Base-by-base conservation (phyloP, 2,888 invertebrate genomes). In the Habroteleia sp. region DNA sequence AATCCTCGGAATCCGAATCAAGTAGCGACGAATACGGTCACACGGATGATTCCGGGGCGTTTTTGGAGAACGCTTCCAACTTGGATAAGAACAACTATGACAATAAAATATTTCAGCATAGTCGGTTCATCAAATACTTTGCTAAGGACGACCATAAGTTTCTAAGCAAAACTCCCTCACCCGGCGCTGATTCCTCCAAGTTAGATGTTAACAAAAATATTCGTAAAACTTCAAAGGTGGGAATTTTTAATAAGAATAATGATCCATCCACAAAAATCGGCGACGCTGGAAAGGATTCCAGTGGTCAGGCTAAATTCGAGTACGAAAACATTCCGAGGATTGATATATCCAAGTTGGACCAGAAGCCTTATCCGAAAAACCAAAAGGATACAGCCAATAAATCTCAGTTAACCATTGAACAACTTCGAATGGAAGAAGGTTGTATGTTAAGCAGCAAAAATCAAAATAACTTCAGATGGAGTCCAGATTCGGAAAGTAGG, bases 11-110 rank as follows among this genome's bases (percentile, higher is more conserved):
- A 63, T 88, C 89, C 1, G 87, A 86, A 1, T 77, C 86, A 31
- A 86, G 88, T 60, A 89, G 89, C 71, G 89, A 89, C 76, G 89
- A 89, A 20, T 83, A 92, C 91, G 86, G 93, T 89, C 80, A 92
- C 92, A 87, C 86, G 0, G 87, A 87, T 56, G 88, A 86, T 46
- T 89, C 88, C 0, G 87, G 85, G 1, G 88, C 87, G 2, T 85
- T 85, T 54, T 60, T 84, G 85, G 90, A 91, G 88, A 91, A 89
- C 89, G 90, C 84, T 79, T 90, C 83, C 52, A 89, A 81, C 13
- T 78, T 82, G 35, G 86, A 86, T 1, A 79, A 79, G 8, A 77
- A 69, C 23, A 79, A 74, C n/a, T 80, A 79, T 65, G 80, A 81
- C 10, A 65, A 77, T n/a, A 79, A 76, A 33, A 46, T 77, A 8